phyloP scores from a whole-genome alignment of 2,888 invertebrate genomes.

The Nemurella pictetii region DNA sequence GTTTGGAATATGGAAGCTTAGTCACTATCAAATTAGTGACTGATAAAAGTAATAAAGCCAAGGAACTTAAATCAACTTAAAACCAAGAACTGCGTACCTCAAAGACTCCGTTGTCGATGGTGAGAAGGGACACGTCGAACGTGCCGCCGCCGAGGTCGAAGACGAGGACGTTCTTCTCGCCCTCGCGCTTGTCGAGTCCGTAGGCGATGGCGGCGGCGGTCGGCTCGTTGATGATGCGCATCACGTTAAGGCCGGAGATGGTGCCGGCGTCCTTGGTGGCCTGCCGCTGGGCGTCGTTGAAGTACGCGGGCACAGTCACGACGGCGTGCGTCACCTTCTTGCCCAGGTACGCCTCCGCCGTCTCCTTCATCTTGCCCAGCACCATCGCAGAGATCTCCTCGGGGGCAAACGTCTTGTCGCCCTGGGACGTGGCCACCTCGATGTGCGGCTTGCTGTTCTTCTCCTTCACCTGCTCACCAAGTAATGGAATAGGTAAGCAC shows the following conservation, averaged over 20 bases:
- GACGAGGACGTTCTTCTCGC: constrained; percentile 97
- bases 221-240: constrained; percentile 98
- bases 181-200: constrained; percentile 94
- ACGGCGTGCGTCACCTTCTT: constrained; percentile 88
- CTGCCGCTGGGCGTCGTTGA: constrained; percentile 99
- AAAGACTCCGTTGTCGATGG: constrained; percentile 98
- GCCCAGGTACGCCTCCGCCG: constrained; percentile 95
- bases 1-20: too few relatives aligned
- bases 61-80: background rate
- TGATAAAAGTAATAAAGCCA: too few relatives aligned
- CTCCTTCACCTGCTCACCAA: constrained; percentile 68
- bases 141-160: constrained; percentile 99
- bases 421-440: constrained; percentile 78
- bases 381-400: constrained; percentile 99
- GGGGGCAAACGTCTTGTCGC: constrained; percentile 90
- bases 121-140: constrained; percentile 96
- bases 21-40: too few relatives aligned
- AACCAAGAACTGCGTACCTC: constrained; percentile 61
- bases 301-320: constrained; percentile 96
- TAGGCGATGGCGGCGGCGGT: constrained; percentile 97
- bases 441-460: constrained; percentile 96
- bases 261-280: constrained; percentile 98
- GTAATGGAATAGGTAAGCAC: background rate
- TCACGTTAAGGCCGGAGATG: constrained; percentile 88
- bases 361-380: constrained; percentile 95